phyloP scores from a whole-genome alignment of 2,888 invertebrate species.

The Sinopyrophorus schimmeli region DNA sequence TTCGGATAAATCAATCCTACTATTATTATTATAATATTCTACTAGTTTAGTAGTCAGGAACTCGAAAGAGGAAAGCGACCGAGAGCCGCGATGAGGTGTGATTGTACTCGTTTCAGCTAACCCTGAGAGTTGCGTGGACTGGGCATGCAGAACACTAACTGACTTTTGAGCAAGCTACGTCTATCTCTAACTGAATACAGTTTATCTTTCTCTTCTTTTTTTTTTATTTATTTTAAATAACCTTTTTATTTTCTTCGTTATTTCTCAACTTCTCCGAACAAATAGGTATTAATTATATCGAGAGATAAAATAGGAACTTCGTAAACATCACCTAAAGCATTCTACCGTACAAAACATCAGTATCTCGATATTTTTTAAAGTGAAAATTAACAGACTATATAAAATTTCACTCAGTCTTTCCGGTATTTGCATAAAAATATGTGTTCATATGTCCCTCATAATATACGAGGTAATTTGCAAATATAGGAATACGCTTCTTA shows the following conservation, averaged over 20 bases:
- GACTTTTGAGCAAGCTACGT: conserved; percentile 58
- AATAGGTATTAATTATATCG: conserved; percentile 55
- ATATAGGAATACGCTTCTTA: conserved; percentile 48
- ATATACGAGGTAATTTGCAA: conserved; percentile 55
- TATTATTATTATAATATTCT: too few relatives aligned
- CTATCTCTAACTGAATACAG: conserved; percentile 55
- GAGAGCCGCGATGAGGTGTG: conserved; percentile 39
- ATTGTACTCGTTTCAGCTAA: conserved; percentile 57
- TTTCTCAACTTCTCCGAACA: too few relatives aligned
- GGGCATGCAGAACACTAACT: conserved; percentile 52
- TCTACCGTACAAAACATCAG: conserved; percentile 57
- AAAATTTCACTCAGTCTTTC: conserved; percentile 61
- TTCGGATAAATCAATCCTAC: too few relatives aligned
- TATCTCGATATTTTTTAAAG: conserved; percentile 55
- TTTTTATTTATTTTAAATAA: too few relatives aligned
- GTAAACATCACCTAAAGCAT: conserved; percentile 58
- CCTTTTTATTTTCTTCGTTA: too few relatives aligned
- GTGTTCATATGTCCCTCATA: conserved; percentile 56
- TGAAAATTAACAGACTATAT: conserved; percentile 59
- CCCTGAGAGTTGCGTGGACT: conserved; percentile 56
- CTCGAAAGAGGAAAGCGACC: conserved; percentile 54
- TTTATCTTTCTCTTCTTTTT: too few relatives aligned
- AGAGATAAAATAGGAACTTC: conserved; percentile 59
- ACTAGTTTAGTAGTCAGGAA: conserved; percentile 55
- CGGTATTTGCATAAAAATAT: conserved; percentile 59